Evolutionary conservation across 2,113 vertebrate genomes (phyloP).

Genomic region (Mobula birostris): DNA sequence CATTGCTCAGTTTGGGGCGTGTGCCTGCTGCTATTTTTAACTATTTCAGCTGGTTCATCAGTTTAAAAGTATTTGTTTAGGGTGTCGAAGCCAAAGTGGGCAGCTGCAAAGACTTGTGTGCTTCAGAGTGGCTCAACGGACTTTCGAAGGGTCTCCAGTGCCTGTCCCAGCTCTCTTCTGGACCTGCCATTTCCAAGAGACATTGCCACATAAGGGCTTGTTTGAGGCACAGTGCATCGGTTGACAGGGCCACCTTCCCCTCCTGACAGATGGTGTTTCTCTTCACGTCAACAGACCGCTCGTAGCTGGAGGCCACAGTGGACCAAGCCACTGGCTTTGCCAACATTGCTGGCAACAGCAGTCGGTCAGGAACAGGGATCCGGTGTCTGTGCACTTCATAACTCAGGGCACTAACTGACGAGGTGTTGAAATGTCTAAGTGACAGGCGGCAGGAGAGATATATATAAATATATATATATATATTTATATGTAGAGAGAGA

Average conservation of each 20-base stretch:
- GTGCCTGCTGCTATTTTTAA: slow-evolving; percentile 48
- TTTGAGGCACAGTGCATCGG: slow-evolving; percentile 50
- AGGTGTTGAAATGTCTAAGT: slow-evolving; percentile 55
- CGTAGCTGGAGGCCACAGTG: slow-evolving; percentile 14
- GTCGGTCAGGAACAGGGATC: slow-evolving; percentile 59
- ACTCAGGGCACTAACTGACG: slow-evolving; percentile 53
- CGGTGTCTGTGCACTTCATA: slow-evolving; percentile 56
- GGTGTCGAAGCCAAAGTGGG: slow-evolving; percentile 40
- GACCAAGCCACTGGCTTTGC: slow-evolving; percentile 46
- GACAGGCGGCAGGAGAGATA: too few relatives aligned
- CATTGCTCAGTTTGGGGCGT: background rate
- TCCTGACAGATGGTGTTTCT: slow-evolving; percentile 67
- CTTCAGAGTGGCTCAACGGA: slow-evolving; percentile 46
- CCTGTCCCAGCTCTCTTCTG: slow-evolving; percentile 48
- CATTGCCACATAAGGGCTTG: slow-evolving; percentile 65
- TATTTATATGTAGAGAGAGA: background rate
- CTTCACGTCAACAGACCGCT: slow-evolving; percentile 60
- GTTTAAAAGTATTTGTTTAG: slow-evolving; percentile 42
- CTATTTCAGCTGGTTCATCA: slow-evolving; percentile 37
- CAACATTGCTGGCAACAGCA: slow-evolving; percentile 51
- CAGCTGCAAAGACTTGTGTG: slow-evolving; percentile 46
- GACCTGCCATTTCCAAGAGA: slow-evolving; percentile 44
- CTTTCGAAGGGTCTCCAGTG: slow-evolving; percentile 41
- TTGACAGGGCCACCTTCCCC: slow-evolving; percentile 60
- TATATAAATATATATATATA: too few relatives aligned